Conservation (phyloP, 2,888 invertebrate species). For the Aplocera efformata region DNA sequence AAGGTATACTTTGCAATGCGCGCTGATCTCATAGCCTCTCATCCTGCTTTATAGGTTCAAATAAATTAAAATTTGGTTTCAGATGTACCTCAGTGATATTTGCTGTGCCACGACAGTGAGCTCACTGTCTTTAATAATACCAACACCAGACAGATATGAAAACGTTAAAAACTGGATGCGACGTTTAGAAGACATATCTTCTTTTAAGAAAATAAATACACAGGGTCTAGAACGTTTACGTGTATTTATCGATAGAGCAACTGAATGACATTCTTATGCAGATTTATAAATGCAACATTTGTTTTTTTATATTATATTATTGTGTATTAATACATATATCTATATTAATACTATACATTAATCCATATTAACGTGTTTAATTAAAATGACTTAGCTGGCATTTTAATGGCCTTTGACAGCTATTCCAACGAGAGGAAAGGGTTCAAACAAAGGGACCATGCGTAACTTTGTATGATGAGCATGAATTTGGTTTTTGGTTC, state of each 20-base stretch:
- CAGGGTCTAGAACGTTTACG: constrained; percentile 46
- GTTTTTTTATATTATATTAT: too few species aligned
- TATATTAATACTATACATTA: too few species aligned
- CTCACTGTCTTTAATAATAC: constrained; percentile 59
- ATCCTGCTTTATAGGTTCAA: not conserved
- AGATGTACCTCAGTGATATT: constrained; percentile 64
- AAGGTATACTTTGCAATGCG: constrained; percentile 38
- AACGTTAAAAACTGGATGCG: constrained; percentile 62
- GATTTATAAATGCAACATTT: too few species aligned
- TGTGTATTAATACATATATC: too few species aligned
- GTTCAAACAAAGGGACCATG: too few species aligned
- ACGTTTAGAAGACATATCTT: constrained; percentile 42
- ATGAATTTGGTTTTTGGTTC: too few species aligned
- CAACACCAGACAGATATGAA: constrained; percentile 49
- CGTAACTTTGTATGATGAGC: too few species aligned
- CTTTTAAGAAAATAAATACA: constrained; percentile 46
- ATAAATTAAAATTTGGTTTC: constrained; percentile 33
- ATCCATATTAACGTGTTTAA: too few species aligned
- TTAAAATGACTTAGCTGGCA: too few species aligned
- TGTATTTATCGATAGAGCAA: constrained; percentile 30
- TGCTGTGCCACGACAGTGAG: constrained; percentile 68
- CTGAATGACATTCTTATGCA: too few species aligned
- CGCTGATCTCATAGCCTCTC: not conserved
- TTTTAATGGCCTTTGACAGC: too few species aligned
- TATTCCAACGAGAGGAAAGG: too few species aligned